Base-by-base conservation (phyloP, 2,113 vertebrate species). In the Callipepla californica region DNA sequence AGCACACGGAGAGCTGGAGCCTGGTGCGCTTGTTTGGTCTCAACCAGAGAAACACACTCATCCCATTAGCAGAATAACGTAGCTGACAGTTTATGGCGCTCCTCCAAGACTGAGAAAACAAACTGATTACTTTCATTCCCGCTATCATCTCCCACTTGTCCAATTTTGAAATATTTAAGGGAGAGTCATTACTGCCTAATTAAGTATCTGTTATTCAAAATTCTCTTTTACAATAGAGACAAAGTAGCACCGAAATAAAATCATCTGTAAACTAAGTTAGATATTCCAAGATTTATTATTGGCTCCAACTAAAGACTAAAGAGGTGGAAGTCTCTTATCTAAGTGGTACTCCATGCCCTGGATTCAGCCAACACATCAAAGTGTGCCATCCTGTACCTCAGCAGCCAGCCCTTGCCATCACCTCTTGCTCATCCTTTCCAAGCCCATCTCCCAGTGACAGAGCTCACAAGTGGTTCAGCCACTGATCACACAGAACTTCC, bases 81-180 rank as follows among this genome's bases (percentile, higher is more conserved):
- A 86, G 25, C 38, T 65, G 77, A 83, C 45, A 50, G 23, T 73
- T 90, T n/a, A 77, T 80, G 85, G 68, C 76, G 86, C 68, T 47
- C 76, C 93, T 87, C 75, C 59, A 77, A 57, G 51, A 55, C 20
- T 72, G 58, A 72, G 53, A 73, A 73, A 91, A 92, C 3, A 50
- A 83, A 58, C 63, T 76, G 75, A 77, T 80, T 87, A 63, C 66
- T 89, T 93, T 72, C 67, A 85, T 87, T 83, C 79, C 72, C 7
- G 3, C 55, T 89, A 47, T 57, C 72, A 44, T 94, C 85, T 92
- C 91, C 91, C 91, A 75, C 38, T 40, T 79, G 91, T 47, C 55
- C 28, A 68, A 59, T 91, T 91, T 92, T 70, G 68, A 94, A 93
- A 89, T 90, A 66, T 78, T 78, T 89, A 92, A 95, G 79, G 63